Base-by-base conservation (phyloP, 1,140 invertebrate species). In the Drosophila ambigua region DNA sequence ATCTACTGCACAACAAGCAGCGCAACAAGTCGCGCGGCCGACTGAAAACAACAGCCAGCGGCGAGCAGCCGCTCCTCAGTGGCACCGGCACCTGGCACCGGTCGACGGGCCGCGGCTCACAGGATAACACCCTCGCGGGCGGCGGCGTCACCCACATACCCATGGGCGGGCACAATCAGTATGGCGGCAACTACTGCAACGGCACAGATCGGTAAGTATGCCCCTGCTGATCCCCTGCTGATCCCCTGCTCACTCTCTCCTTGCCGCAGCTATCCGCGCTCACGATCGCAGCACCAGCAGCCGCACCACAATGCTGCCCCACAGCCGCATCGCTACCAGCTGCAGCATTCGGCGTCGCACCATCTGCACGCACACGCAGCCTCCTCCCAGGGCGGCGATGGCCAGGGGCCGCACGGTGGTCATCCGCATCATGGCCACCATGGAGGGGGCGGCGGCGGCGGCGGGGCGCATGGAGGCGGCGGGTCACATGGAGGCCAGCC, bases 11-110 rank as follows among this genome's bases (percentile, higher is more conserved):
- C 93, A 89, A 89, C 85, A 90, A 95, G 91, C 92, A 94, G 77
- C 92, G 94, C 79, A 72, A 83, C 76, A 94, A 94, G 92, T 93
- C 95, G 91, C 93, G 95, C 90, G 93, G 95, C 72, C 93, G 93
- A 73, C 93, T 95, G 80, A 96, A 96, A 93, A 72, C 81, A 55
- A 72, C 77, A 45, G 72, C 71, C 46, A 82, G 81, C 69, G 90
- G 81, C 67, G 89, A 92, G 48, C 91, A 91, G 71, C 90, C 90
- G 52, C 68, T 92, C 55, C 68, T 89, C 9, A 9, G 31, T 4
- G 31, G 31, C 31, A 35, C 31, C 41, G 91, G 84, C 71, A 90
- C 91, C 63, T 92, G 91, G 91, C 91, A 90, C 59, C 91, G 90
- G 31, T 91, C 91, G 50, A 90, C 72, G 54, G 76, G 68, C 41